Conservation (phyloP, 1,140 invertebrate genomes). For the Charaxes varanes region DNA sequence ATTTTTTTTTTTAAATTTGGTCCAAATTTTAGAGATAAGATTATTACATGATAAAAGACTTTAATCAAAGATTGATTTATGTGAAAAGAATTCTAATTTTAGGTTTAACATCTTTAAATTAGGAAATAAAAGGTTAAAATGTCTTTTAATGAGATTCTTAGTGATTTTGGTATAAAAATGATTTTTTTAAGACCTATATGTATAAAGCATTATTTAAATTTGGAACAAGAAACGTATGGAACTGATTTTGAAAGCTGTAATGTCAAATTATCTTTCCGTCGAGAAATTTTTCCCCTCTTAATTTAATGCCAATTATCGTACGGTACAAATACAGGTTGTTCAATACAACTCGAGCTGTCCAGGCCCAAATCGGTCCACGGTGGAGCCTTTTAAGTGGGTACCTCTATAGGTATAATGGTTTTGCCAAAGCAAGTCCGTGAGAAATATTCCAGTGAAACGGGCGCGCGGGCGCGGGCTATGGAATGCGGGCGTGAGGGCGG, state of each 20-base stretch:
- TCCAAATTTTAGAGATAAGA: too few species aligned
- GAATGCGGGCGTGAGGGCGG: constrained; percentile 66
- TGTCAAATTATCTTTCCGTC: constrained; percentile 8
- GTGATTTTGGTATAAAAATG: too few species aligned
- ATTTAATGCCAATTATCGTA: constrained; percentile 37
- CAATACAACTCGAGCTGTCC: constrained; percentile 28
- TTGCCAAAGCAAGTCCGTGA: constrained; percentile 70
- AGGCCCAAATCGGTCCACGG: constrained; percentile 39
- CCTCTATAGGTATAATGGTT: constrained; percentile 52
- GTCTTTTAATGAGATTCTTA: too few species aligned
- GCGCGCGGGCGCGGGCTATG: constrained; percentile 47
- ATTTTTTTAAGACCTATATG: too few species aligned
- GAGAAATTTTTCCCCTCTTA: constrained; percentile 20
- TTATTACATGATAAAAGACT: too few species aligned
- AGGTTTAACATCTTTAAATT: too few species aligned
- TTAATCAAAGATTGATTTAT: too few species aligned
- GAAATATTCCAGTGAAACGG: constrained; percentile 68
- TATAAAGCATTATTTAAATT: constrained; percentile 1
- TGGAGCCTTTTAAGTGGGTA: constrained; percentile 35
- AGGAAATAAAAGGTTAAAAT: too few species aligned
- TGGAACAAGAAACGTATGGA: too few species aligned
- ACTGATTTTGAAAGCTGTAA: constrained; percentile 1
- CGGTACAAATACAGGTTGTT: constrained; percentile 34
- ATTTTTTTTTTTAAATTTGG: too few species aligned
- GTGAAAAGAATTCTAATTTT: too few species aligned